Evolutionary conservation across 2,113 vertebrate genomes (phyloP).

Genomic region (Athene noctua): DNA sequence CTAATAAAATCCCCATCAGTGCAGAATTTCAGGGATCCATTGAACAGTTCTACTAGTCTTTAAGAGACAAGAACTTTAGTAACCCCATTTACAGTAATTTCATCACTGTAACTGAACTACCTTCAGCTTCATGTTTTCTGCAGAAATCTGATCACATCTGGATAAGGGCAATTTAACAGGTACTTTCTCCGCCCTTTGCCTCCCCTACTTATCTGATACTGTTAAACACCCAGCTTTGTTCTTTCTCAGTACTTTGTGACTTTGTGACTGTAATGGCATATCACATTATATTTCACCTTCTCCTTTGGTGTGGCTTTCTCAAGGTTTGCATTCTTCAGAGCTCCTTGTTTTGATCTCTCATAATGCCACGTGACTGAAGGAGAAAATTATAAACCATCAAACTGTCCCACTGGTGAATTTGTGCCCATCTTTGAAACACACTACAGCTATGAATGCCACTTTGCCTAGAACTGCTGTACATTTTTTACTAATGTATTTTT

Average conservation of each 20-base stretch:
- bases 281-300: neutral
- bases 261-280: conserved; percentile 5
- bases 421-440: neutral
- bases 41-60: neutral
- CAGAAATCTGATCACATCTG: conserved; percentile 14
- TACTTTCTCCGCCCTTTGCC: neutral
- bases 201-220: neutral
- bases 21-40: neutral
- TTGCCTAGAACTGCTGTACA: neutral
- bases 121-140: neutral
- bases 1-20: conserved; percentile 14
- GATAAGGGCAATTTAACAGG: conserved; percentile 28
- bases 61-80: neutral
- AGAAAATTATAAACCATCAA: neutral
- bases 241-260: neutral
- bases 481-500: neutral
- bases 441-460: neutral
- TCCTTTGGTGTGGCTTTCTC: conserved; percentile 1
- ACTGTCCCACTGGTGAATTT: neutral
- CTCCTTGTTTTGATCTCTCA: neutral
- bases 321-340: neutral
- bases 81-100: conserved; percentile 34
- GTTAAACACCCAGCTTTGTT: conserved; percentile 21
- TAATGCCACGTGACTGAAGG: neutral
- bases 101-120: neutral